Base-by-base conservation (phyloP, 1,140 invertebrate species). In the Pteromalus puparum region DNA sequence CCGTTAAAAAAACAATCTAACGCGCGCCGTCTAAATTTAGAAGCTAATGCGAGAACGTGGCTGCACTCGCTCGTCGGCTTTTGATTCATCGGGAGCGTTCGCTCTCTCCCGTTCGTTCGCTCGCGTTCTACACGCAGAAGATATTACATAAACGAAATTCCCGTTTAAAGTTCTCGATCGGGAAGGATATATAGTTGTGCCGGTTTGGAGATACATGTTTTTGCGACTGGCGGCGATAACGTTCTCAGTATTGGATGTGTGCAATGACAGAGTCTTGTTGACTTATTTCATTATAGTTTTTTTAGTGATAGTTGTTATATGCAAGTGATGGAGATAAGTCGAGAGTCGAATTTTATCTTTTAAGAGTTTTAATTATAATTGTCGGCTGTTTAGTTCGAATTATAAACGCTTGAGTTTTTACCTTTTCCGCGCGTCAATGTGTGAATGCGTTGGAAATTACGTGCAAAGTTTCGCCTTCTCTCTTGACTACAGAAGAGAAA, bases 111-210 rank as follows among this genome's bases (percentile, higher is more conserved):
- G n/a, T n/a, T 34, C 53, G 61, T 15, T 34, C 9, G 12, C 73
- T 24, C 21, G 42, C 21, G 7, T 42, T 38, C 38, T 42, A 42
- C 38, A 42, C n/a, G 24, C 75, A 26, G 38, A 30, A 21, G 30
- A 48, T 83, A 78, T 83, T 83, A 78, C 65, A 83, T 83, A 83
- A 83, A 78, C 53, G 38, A 53, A 68, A 82, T 74, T 75, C 72
- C 72, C 81, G 48, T 82, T 82, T 34, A 61, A 65, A 75, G 70
- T 65, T 82, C 26, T 61, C 80, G 48, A 82, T 74, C 72, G 24
- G 1, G 70, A 10, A 10, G 38, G 6, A 42, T 30, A 53, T 61
- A 53, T 26, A 26, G 80, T 61, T 81, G 15, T 53, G 76, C 26
- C 26, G 26, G 38, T 80, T 80, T 80, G 65, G 24, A n/a, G 70